Base-by-base conservation (phyloP, 2,797 vertebrate genomes). In the Acomys russatus region DNA sequence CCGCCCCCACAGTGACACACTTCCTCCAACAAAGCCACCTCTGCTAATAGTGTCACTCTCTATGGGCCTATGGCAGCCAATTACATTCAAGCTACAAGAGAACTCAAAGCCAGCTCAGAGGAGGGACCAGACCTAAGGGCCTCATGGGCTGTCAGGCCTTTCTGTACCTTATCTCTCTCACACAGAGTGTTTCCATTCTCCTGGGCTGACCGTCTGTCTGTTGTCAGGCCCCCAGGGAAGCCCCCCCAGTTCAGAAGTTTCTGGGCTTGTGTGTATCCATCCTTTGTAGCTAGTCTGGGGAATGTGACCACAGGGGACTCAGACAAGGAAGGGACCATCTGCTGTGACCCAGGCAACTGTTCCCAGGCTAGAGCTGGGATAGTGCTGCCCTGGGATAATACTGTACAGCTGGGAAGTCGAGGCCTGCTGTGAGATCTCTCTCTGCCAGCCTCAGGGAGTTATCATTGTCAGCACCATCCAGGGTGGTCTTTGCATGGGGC, bases 161-260 rank as follows among this genome's bases (percentile, higher is more conserved):
- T 33, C 2, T 15, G 0, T 7, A 3, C 20, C 38, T 73, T 35
- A 15, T 51, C 44, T 74, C 61, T 38, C 71, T 5, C 44, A n/a
- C n/a, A 17, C 51, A 30, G 76, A 74, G 61, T 9, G 56, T 35
- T 30, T 20, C 20, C 17, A 0, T 33, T 70, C 63, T 82, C 28
- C 18, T 30, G 0, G 11, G 71, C 0, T 1, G 9, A n/a, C 30
- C 10, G 6, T 5, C 5, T 15, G 9, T 1, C 5, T 14, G 12
- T 64, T 0, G 0, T 89, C 74, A 44, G 80, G 33, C 4, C 9
- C 38, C 64, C 7, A 1, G 54, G 70, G 56, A 11, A 63, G 35
- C 1, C 15, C 38, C 14, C 11, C 18, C 0, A 3, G 0, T 20
- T 10, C 59, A 30, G 35, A 6, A 63, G 23, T 6, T 4, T 18